Evolutionary conservation across 2,113 vertebrate genomes (phyloP).

Genomic region (Tachysurus vachellii): DNA sequence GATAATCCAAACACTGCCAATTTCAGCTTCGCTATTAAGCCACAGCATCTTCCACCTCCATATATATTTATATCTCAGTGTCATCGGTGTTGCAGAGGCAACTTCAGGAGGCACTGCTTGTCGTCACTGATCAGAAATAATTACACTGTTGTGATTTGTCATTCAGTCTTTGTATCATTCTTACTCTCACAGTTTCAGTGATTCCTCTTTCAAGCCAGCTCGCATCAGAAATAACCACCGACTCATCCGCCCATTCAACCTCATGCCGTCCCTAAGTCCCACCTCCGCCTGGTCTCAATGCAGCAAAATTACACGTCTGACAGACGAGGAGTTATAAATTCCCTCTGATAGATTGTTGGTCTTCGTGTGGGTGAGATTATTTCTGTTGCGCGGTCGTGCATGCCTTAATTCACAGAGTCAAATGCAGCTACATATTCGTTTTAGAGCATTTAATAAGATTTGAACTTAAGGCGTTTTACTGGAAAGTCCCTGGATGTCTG

Average conservation of each 20-base stretch:
- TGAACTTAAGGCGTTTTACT: neutral
- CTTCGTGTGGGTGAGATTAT: conserved; percentile 10
- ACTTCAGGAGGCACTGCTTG: neutral
- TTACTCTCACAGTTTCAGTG: neutral
- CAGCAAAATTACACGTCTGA: conserved; percentile 40
- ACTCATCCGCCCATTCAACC: conserved; percentile 37
- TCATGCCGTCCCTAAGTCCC: conserved; percentile 24
- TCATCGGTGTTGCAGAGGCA: conserved; percentile 1
- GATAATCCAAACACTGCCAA: neutral
- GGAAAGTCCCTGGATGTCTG: too few relatives aligned
- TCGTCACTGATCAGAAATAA: conserved; percentile 1
- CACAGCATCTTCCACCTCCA: neutral
- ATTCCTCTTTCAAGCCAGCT: conserved; percentile 14
- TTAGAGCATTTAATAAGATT: neutral
- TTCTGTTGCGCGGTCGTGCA: conserved; percentile 11
- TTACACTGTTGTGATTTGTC: neutral
- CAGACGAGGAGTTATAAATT: conserved; percentile 35
- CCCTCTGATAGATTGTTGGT: conserved; percentile 1
- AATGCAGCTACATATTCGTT: neutral
- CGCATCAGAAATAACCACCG: conserved; percentile 30
- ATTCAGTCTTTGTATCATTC: neutral
- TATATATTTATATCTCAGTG: conserved; percentile 17
- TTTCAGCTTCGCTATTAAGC: neutral
- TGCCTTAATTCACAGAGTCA: conserved; percentile 10
- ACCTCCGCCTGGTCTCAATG: conserved; percentile 16